phyloP scores from a whole-genome alignment of 1,140 invertebrate genomes.

The Drosophila burlai region DNA sequence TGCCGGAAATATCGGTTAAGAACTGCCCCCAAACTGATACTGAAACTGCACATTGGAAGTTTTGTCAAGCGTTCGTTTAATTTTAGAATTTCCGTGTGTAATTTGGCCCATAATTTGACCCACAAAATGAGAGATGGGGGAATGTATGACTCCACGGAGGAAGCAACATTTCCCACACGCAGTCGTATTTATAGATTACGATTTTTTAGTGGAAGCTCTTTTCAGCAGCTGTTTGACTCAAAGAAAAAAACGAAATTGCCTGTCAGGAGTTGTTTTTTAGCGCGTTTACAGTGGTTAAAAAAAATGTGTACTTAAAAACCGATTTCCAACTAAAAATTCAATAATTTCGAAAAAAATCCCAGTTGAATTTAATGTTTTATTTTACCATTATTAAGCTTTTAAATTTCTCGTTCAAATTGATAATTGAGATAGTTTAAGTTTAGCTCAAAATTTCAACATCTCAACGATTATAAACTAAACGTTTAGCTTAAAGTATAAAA shows the following conservation, averaged over 20 bases:
- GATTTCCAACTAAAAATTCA: not conserved
- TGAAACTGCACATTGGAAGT: constrained; percentile 27
- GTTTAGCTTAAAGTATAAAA: not conserved
- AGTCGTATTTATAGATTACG: constrained; percentile 67
- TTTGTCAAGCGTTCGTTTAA: constrained; percentile 57
- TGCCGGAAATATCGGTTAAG: constrained; percentile 58
- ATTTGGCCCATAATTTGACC: constrained; percentile 72
- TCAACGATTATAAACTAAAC: not conserved
- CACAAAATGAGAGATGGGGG: constrained; percentile 31
- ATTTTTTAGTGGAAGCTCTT: constrained; percentile 62
- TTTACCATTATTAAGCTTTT: too few species aligned
- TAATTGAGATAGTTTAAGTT: too few species aligned
- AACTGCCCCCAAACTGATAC: constrained; percentile 27
- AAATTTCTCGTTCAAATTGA: too few species aligned
- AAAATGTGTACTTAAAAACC: not conserved
- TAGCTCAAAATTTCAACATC: too few species aligned
- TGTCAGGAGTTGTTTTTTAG: constrained; percentile 15
- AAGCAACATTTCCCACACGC: constrained; percentile 55
- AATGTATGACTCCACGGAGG: constrained; percentile 65
- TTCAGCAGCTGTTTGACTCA: constrained; percentile 32
- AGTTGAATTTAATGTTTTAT: too few species aligned
- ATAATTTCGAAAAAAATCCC: too few species aligned
- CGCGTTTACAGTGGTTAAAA: constrained; percentile 12
- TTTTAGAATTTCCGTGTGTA: constrained; percentile 60
- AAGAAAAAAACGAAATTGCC: constrained; percentile 34